A percentile compares a stretch with the other conserved stretches of the same genome.
These are phyloP conservation scores for Holotrichia oblita DNA, from an alignment of 1,140 invertebrate genomes.

Conservation along the genomic window DNA sequence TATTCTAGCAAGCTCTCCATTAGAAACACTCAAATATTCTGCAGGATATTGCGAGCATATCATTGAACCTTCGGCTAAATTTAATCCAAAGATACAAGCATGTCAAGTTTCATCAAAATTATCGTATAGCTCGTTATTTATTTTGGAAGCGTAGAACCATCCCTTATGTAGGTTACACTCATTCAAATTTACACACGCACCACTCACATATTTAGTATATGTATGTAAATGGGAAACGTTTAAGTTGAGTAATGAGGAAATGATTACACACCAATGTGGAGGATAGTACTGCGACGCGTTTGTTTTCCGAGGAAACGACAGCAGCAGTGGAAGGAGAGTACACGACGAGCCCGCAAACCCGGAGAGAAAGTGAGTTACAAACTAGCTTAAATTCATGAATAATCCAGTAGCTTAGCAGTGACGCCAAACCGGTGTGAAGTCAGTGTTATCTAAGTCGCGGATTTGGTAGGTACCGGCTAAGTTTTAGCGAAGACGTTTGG, in stretches of 20 bases:
- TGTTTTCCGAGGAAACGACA: neutral
- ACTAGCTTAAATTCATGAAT: conserved; percentile 59
- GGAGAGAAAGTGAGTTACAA: conserved; percentile 55
- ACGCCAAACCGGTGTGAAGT: conserved; percentile 56
- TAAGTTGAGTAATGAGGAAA: conserved; percentile 57
- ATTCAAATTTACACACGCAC: conserved; percentile 16
- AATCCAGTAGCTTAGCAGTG: conserved; percentile 58
- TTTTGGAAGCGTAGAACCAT: neutral
- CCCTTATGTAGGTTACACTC: too few relatives aligned
- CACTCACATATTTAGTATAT: conserved; percentile 9
- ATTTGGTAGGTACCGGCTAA: conserved; percentile 50
- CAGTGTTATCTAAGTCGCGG: conserved; percentile 57
- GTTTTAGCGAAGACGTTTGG: conserved; percentile 39
- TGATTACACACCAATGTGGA: conserved; percentile 59
- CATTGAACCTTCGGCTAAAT: neutral
- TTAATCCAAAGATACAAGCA: neutral
- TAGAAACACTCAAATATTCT: too few relatives aligned
- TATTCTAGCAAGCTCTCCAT: too few relatives aligned
- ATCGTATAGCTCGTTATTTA: neutral
- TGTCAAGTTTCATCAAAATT: conserved; percentile 13
- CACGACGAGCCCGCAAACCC: neutral
- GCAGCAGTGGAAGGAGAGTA: neutral
- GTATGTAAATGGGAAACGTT: conserved; percentile 17
- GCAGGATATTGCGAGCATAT: too few relatives aligned
- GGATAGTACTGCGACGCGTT: conserved; percentile 51